Percentiles rank a stretch among this genome's conserved stretches.
phyloP scores from a whole-genome alignment of 2,888 invertebrate species.

The Pammene aurita region DNA sequence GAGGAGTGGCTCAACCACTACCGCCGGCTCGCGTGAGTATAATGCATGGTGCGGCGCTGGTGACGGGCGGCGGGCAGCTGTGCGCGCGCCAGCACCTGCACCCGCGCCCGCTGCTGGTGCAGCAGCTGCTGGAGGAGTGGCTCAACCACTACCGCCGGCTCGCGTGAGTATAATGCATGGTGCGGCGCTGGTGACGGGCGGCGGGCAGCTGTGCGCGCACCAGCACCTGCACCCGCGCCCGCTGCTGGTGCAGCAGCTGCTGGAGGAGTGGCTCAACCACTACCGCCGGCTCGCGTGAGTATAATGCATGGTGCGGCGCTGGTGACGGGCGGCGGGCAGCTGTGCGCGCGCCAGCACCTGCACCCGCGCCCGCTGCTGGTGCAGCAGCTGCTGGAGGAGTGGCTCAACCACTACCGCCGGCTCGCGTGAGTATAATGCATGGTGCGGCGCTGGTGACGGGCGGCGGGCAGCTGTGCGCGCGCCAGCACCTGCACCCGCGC shows the following conservation, averaged over 20 bases:
- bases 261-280: conserved; percentile 93
- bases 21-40: conserved; percentile 85
- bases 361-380: conserved; percentile 90
- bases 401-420: conserved; percentile 94
- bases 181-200: conserved; percentile 95
- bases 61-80: conserved; percentile 92
- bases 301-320: conserved; percentile 89
- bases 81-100: conserved; percentile 93
- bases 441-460: conserved; percentile 95
- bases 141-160: conserved; percentile 93
- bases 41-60: conserved; percentile 92
- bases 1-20: conserved; percentile 96
- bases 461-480: conserved; percentile 93
- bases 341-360: conserved; percentile 93
- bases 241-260: conserved; percentile 82
- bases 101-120: conserved; percentile 89
- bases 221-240: conserved; percentile 92
- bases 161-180: conserved; percentile 82
- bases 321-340: conserved; percentile 94
- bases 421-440: conserved; percentile 84
- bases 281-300: conserved; percentile 88
- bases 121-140: conserved; percentile 86
- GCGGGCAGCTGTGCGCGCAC: conserved; percentile 93
- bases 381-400: conserved; percentile 84
- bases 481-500: conserved; percentile 90